These are phyloP conservation scores for Sternotherus odoratus DNA, from an alignment of 2,797 vertebrate genomes.

Conservation along the genomic window DNA sequence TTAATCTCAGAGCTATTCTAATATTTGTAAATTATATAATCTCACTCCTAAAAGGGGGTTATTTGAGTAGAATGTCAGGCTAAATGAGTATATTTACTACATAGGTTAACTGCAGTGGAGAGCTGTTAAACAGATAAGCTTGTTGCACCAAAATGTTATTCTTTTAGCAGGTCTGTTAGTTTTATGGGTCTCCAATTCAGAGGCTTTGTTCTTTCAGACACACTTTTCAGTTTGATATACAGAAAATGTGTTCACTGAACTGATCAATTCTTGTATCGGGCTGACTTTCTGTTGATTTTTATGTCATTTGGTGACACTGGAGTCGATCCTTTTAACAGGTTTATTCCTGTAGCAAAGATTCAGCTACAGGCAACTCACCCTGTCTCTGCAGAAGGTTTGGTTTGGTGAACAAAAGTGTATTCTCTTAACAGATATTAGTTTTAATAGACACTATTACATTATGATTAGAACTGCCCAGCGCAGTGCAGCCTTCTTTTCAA, in stretches of 20 bases:
- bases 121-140: constrained; percentile 72
- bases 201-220: constrained; percentile 25
- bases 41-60: constrained; percentile 32
- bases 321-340: constrained; percentile 5
- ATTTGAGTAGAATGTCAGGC: constrained; percentile 57
- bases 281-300: constrained; percentile 31
- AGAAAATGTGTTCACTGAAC: constrained; percentile 42
- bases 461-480: neutral
- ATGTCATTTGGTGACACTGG: neutral
- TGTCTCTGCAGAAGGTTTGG: neutral
- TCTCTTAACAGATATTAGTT: neutral
- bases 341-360: constrained; percentile 25
- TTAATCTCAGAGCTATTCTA: constrained; percentile 43
- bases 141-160: constrained; percentile 63
- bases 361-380: neutral
- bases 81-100: neutral
- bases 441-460: neutral
- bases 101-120: constrained; percentile 54
- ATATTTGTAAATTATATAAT: constrained; percentile 62
- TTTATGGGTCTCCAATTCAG: constrained; percentile 9
- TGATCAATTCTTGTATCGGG: constrained; percentile 16
- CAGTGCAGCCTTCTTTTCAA: neutral
- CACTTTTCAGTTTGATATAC: constrained; percentile 59
- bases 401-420: neutral
- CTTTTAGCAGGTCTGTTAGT: constrained; percentile 70